Evolutionary conservation across 2,113 vertebrate species (phyloP), one percentile per base, ranked within the genome.

Genomic region (Macrotis lagotis): DNA sequence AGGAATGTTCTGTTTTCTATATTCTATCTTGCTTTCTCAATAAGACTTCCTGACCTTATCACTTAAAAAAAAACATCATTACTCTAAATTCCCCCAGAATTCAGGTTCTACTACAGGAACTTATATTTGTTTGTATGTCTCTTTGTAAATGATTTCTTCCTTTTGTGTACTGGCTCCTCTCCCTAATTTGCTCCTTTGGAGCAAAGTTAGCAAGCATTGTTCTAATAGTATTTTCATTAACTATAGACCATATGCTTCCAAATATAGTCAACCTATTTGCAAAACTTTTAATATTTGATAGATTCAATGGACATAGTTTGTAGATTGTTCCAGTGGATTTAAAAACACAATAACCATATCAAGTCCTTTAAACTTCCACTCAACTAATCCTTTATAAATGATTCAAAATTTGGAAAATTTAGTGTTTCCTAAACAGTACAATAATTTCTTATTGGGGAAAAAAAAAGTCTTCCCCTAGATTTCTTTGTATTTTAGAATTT

Each of bases 121-220:
- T 31, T 26, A 26, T 11, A 51, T 25, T 25, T 44, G 24, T 37
- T 66, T 55, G 28, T 22, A 90, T n/a, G 59, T n/a, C 55, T 55
- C 49, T 92, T 91, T 74, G 48, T 89, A 19, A 55, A 44, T 50
- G 22, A 50, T n/a, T n/a, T n/a, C 28, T 28, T 1, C 51, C 91
- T 48, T 50, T n/a, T 26, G 49, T 25, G 48, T 93, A 51, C 94
- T 51, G 90, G 44, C 25, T 48, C 90, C 0, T 50, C 49, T 12
- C 92, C n/a, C 89, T 55, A 91, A 90, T 90, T 90, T 24, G 53
- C 31, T 94, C 50, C 88, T 90, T 97, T 95, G 92, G 91, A 44
- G 90, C 89, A 90, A 26, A 89, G n/a, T n/a, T 51, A 1, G 59
- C 25, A 48, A 92, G 31, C 31, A 66, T 37, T 92, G n/a, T 88